Conservation (phyloP, 2,888 invertebrate species). For the Elysia crispata region DNA sequence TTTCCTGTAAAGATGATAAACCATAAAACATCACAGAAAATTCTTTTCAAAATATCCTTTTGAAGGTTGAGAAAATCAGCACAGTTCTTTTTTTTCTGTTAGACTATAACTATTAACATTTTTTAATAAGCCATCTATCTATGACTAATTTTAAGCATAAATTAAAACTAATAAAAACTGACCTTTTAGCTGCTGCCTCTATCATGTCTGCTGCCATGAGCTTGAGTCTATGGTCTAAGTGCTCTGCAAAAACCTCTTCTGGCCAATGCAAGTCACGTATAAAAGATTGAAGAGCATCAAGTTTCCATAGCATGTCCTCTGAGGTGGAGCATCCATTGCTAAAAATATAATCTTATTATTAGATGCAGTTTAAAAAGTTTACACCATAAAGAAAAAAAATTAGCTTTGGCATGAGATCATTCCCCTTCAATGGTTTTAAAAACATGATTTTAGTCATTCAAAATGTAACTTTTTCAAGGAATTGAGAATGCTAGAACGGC, state of each 20-base stretch:
- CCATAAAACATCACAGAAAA: no score
- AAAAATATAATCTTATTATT: constrained; percentile 14
- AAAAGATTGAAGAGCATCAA: constrained; percentile 98
- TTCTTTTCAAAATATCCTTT: no score
- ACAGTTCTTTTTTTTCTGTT: not conserved
- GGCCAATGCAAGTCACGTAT: constrained; percentile 99
- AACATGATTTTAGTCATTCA: no score
- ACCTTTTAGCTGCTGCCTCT: constrained; percentile 95
- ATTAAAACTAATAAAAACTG: constrained; percentile 10
- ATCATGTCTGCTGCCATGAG: constrained; percentile 99
- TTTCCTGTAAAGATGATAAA: no score
- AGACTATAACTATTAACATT: no score
- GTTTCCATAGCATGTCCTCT: constrained; percentile 98
- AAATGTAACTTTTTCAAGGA: no score
- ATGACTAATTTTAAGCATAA: not conserved
- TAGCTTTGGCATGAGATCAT: no score
- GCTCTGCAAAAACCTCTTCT: constrained; percentile 96
- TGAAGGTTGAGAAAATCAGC: not conserved
- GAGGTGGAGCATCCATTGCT: constrained; percentile 94
- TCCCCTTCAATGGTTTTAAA: no score
- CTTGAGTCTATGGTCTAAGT: constrained; percentile 96
- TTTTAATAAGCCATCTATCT: not conserved
- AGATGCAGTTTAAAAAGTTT: no score
- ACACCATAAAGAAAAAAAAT: no score
- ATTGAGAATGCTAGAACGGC: no score